A percentile compares a stretch with the other conserved stretches of the same genome.
Conservation (phyloP, 2,888 invertebrate genomes). For the Polydrusus cervinus region DNA sequence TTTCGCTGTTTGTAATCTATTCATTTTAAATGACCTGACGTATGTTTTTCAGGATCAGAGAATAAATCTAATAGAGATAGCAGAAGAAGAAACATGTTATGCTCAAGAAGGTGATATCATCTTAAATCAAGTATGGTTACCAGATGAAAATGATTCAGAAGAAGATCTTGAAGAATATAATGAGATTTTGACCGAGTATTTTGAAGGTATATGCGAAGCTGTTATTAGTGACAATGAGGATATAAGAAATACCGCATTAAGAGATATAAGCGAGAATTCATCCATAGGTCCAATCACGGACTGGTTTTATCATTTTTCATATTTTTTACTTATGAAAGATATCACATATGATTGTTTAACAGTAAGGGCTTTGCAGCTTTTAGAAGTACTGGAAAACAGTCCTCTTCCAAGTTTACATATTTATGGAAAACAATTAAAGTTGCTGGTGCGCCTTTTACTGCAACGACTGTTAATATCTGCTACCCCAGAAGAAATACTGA, state of each 20-base stretch:
- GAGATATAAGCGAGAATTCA: conserved; percentile 75
- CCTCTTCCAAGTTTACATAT: conserved; percentile 75
- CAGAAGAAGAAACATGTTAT: conserved; percentile 62
- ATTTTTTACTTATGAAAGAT: conserved; percentile 76
- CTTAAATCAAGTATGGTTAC: conserved; percentile 65
- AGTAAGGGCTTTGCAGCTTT: conserved; percentile 73
- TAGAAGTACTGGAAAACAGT: conserved; percentile 76
- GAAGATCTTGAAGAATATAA: conserved; percentile 59
- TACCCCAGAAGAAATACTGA: conserved; percentile 63
- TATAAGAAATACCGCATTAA: conserved; percentile 74
- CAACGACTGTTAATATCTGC: conserved; percentile 65
- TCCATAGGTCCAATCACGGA: conserved; percentile 77
- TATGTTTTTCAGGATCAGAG: conserved; percentile 59
- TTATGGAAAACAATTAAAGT: conserved; percentile 73
- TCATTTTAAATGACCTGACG: neutral
- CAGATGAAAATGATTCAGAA: conserved; percentile 58
- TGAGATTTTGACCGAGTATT: conserved; percentile 64
- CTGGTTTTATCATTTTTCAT: conserved; percentile 76
- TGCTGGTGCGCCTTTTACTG: conserved; percentile 65
- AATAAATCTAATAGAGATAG: conserved; percentile 64
- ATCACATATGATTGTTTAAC: conserved; percentile 68
- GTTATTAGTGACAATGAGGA: conserved; percentile 74
- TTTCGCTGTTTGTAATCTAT: neutral
- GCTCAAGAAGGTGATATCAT: conserved; percentile 64
- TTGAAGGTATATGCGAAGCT: conserved; percentile 68